Evolutionary conservation across 2,113 vertebrate species (phyloP), one percentile per base, ranked within the genome.

Genomic region (Gallinago jamesoni): DNA sequence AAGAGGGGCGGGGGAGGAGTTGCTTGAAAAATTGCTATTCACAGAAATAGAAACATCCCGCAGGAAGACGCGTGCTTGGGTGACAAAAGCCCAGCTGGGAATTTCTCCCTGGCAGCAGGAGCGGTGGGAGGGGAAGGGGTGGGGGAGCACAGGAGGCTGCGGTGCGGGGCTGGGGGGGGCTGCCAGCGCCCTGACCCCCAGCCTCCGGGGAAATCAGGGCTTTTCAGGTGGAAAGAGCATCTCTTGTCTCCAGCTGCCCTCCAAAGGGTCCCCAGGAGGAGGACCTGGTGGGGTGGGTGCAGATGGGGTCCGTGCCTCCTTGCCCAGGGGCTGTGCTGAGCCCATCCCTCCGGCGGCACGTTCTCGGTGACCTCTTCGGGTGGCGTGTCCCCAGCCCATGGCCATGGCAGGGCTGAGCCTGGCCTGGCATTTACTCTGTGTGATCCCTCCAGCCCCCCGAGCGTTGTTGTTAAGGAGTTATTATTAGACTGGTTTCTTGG

Each of bases 21-120:
- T 66, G 85, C 62, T 90, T 52, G 82, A 76, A 94, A 90, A 94
- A 88, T 85, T 92, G 75, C 93, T 93, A 43, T 64, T 94, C 86
- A 68, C 90, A 93, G 91, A 92, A 96, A 96, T 86, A 95, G 96
- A 82, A 95, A 60, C 94, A 86, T 76, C 93, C 86, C 25, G 48
- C 91, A 95, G 93, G 88, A 94, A 85, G 75, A 59, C 20, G 24
- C 27, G 28, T 56, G 74, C 33, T 16, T 50, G 1, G 35, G 75
- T 95, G 94, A 95, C 93, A 95, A 94, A 90, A 88, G 86, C 93
- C 91, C 96, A 96, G 94, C 93, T 96, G 94, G 94, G 91, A 95
- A 83, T 83, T 90, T 88, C 67, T 83, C 86, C 70, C 86, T 69
- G 92, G 86, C 89, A 94, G 91, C 72, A 17, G 79, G 56, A 86